Base-by-base conservation (phyloP, 2,113 vertebrate species). In the Bambusicola thoracicus region DNA sequence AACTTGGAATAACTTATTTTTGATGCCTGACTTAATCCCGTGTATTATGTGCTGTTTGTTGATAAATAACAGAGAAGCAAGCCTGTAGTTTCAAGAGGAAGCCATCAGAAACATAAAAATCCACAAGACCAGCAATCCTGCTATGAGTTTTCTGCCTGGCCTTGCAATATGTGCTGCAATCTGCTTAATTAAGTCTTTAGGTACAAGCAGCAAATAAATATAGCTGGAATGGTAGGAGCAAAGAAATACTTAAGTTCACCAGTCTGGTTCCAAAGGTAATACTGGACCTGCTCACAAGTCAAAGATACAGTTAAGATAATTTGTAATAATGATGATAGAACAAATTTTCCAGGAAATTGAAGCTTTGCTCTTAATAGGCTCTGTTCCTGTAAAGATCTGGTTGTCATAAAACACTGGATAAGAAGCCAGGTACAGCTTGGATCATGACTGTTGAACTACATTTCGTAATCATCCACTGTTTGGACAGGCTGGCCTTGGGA, bases 261-360 rank as follows among this genome's bases (percentile, higher is more conserved):
- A 25, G 3, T 19, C 18, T 83, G 44, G 8, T 81, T 93, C 77
- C 84, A 96, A 93, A 95, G 91, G 84, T 90, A 41, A 49, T 1
- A 2, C 20, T 58, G 27, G 16, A 7, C 10, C 11, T 90, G 41
- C 14, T 59, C 6, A 8, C 8, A 36, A 38, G 34, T 70, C 67
- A 51, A 70, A 51, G 18, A 27, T 18, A 4, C 1, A 3, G 12
- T 58, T 73, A 49, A 83, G 82, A 88, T 81, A 63, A 65, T 30
- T 48, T 40, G 11, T n/a, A 65, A 20, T 30, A 56, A 24, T 8
- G 27, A 4, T 3, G 17, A 9, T 7, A 43, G 6, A 21, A 59
- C 25, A 59, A 70, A 46, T 46, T 75, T 30, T 46, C 43, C 10
- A 11, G 74, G 51, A 72, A 75, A 65, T 1, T 0, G 4, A 59